A percentile compares a stretch with the other conserved stretches of the same genome.
phyloP scores from a whole-genome alignment of 2,113 vertebrate genomes.

The Leptocoma aspasia region DNA sequence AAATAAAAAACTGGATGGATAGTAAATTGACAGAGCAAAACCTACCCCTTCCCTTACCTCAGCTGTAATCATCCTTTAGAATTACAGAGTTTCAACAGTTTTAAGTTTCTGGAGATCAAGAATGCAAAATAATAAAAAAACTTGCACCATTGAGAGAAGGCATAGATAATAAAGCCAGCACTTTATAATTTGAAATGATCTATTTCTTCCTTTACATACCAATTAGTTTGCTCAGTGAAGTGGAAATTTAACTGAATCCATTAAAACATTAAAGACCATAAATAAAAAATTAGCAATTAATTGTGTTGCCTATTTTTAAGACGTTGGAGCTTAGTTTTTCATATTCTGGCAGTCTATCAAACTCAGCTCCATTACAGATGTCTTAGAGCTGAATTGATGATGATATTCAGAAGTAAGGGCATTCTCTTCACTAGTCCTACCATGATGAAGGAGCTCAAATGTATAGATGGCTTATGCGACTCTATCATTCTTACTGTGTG shows the following conservation, averaged over 20 bases:
- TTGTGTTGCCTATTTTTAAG: constrained; percentile 51
- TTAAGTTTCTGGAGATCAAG: not conserved
- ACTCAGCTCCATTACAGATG: constrained; percentile 67
- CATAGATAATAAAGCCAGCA: constrained; percentile 42
- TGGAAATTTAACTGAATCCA: constrained; percentile 67
- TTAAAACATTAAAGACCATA: constrained; percentile 66
- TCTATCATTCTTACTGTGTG: constrained; percentile 61
- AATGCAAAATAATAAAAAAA: constrained; percentile 10
- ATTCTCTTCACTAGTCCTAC: constrained; percentile 1
- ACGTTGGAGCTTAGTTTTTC: constrained; percentile 37
- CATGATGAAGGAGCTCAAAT: constrained; percentile 58
- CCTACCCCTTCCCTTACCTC: not conserved
- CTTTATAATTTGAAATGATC: constrained; percentile 69
- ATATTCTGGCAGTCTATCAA: constrained; percentile 61
- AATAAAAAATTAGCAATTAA: constrained; percentile 73
- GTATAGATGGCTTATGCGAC: constrained; percentile 56
- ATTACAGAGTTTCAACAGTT: not conserved
- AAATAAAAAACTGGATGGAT: not conserved
- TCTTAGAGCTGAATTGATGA: constrained; percentile 69
- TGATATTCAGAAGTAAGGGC: constrained; percentile 44
- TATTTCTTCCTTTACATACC: constrained; percentile 60
- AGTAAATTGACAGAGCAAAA: not conserved
- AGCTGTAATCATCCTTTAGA: not conserved
- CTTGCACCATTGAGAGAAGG: not conserved
- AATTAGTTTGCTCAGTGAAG: constrained; percentile 38